Base-by-base conservation (phyloP, 37 sponge, comb jelly and placozoan species). In the Diacarnus erythraeanus region DNA sequence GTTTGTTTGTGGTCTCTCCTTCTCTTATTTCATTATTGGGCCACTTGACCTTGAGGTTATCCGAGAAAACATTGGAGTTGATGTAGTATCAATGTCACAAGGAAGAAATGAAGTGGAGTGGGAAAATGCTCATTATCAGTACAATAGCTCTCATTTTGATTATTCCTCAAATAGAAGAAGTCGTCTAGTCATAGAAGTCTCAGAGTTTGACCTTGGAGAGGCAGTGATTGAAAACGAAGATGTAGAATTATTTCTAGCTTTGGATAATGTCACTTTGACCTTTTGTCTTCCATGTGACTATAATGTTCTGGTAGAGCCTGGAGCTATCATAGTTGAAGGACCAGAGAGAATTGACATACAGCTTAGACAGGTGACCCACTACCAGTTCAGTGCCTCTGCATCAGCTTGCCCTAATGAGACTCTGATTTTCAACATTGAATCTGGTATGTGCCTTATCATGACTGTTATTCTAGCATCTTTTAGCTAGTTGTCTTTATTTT, bases 261-360 rank as follows among this genome's bases (percentile, higher is more conserved):
- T 88, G 23, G 89, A 83, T 74, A 59, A 83, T 34, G 38, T 88
- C 29, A 73, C 42, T 9, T 37, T 88, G 43, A 83, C 83, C 30
- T 88, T 75, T 38, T 74, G 77, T 61, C 74, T 88, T 20, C 84
- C 89, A 0, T 88, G 89, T 83, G 69, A 88, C 79, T 88, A 72
- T 78, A 74, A 83, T 43, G 37, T 6, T 29, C 83, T 88, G 35
- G 33, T 3, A n/a, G 51, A 54, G 20, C 64, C 60, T 21, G 88
- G 88, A 4, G 57, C 23, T n/a, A 57, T 87, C 1, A 30, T 47
- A 0, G 56, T 87, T 1, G 23, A 0, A n/a, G 59, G 23, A 2
- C 82, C 82, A 9, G 1, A 44, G 3, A 20, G 15, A 0, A 39
- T 87, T 30, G 31, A 57, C 17, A 57, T 87, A 5, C 57, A 41